These are phyloP conservation scores for Andrena trimmerana DNA, from an alignment of 2,888 invertebrate genomes.

Conservation along the genomic window DNA sequence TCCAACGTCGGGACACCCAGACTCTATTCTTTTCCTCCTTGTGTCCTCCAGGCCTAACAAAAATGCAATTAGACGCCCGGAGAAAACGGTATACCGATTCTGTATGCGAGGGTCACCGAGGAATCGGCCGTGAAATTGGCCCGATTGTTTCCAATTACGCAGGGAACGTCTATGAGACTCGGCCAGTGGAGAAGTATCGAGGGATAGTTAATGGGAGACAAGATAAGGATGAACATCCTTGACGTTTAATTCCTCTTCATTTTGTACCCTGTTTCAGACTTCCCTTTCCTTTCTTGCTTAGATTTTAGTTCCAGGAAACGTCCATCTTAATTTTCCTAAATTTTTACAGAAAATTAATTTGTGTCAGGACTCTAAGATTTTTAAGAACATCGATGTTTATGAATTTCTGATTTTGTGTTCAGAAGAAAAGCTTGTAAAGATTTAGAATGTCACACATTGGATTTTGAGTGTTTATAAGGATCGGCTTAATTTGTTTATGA, in stretches of 20 bases:
- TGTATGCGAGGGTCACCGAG: constrained; percentile 69
- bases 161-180: constrained; percentile 18
- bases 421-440: too few species aligned
- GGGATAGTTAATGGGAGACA: constrained; percentile 12
- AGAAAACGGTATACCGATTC: constrained; percentile 68
- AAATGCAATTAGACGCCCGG: constrained; percentile 78
- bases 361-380: too few species aligned
- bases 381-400: too few species aligned
- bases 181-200: constrained; percentile 18
- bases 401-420: too few species aligned
- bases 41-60: constrained; percentile 68
- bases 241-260: constrained; percentile 11
- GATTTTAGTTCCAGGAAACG: neutral
- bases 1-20: constrained; percentile 43
- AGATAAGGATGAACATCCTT: constrained; percentile 31
- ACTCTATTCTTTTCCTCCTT: constrained; percentile 56
- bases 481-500: too few species aligned
- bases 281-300: neutral
- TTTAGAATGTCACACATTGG: too few species aligned
- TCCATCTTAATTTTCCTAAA: too few species aligned
- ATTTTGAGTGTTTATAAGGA: too few species aligned
- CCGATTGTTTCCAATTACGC: constrained; percentile 66
- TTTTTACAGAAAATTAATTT: neutral
- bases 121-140: constrained; percentile 79
- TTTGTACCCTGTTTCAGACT: neutral